Evolutionary conservation across 2,113 vertebrate species (phyloP).

Genomic region (Rattus rattus): DNA sequence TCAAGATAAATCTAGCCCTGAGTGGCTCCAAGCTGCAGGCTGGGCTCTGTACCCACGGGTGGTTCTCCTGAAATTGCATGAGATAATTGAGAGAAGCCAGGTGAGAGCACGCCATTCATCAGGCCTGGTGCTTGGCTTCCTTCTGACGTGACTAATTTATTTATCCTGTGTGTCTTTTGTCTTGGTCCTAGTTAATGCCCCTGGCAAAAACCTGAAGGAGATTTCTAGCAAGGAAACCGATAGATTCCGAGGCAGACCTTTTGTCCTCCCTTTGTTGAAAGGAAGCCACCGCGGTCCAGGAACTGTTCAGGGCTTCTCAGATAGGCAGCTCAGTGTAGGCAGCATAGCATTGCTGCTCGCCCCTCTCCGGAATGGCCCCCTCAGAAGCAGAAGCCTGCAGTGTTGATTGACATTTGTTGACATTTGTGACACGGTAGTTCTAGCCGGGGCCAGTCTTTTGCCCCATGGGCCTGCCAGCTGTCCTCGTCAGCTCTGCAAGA

Average conservation of each 20-base stretch:
- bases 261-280: background rate
- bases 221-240: background rate
- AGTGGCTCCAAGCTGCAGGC: fast-evolving
- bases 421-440: background rate
- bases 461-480: background rate
- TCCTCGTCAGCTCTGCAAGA: background rate
- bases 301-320: conserved; percentile 67
- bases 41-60: background rate
- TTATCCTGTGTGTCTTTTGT: background rate
- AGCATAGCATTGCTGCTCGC: conserved; percentile 72
- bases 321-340: conserved; percentile 70
- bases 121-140: background rate
- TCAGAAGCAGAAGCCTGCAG: conserved; percentile 71
- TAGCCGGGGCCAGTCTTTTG: background rate
- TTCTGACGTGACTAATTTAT: background rate
- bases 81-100: background rate
- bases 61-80: background rate
- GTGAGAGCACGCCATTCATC: background rate
- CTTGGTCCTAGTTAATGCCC: background rate
- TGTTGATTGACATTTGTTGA: conserved; percentile 11
- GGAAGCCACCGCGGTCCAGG: conserved; percentile 14
- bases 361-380: conserved; percentile 67
- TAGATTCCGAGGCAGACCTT: background rate
- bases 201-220: background rate
- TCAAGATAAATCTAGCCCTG: background rate